Base-by-base conservation (phyloP, 2,113 vertebrate species). In the Rhabdornis inornatus region DNA sequence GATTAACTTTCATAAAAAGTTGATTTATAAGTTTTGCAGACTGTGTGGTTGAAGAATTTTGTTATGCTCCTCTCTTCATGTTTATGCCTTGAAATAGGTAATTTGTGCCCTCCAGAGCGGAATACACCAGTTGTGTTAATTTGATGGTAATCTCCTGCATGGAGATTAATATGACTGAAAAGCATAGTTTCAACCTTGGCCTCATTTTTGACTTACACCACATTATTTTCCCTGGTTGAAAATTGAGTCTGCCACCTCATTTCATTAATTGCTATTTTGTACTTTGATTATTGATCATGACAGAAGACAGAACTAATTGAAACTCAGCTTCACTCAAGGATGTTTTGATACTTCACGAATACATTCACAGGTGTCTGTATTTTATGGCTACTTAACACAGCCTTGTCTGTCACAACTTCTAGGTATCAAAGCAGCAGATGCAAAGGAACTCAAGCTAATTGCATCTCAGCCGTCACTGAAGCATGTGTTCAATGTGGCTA, bases 371-470 rank as follows among this genome's bases (percentile, higher is more conserved):
- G 11, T 64, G 22, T 31, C 42, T 83, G 30, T 85, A 16, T 83
- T 88, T 92, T 90, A 25, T 23, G 20, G 7, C 20, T 52, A 13
- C 55, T 88, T 78, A 81, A 79, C 40, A 49, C 20, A 35, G 14
- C 83, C 22, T 52, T 87, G 39, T 88, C 78, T 83, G 11, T 88
- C 80, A n/a, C 28, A 83, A 66, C 76, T 96, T 96, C 47, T 92
- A 99, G 99, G 99, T 65, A 97, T 99, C 95, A 99, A 98, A 96
- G 98, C 98, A 92, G 98, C 99, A 40, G 99, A 99, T 82, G 98
- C 98, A 61, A 98, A 98, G 68, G 98, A 99, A 93, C 97, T 99
- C 96, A 98, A 98, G 96, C 96, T 98, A 45, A 98, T 99, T 90
- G 99, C 99, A 50, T 99, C 99, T 66, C 84, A 98, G 4, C 99